Evolutionary conservation across 2,888 invertebrate genomes (phyloP).

Genomic region (Seira ritae): DNA sequence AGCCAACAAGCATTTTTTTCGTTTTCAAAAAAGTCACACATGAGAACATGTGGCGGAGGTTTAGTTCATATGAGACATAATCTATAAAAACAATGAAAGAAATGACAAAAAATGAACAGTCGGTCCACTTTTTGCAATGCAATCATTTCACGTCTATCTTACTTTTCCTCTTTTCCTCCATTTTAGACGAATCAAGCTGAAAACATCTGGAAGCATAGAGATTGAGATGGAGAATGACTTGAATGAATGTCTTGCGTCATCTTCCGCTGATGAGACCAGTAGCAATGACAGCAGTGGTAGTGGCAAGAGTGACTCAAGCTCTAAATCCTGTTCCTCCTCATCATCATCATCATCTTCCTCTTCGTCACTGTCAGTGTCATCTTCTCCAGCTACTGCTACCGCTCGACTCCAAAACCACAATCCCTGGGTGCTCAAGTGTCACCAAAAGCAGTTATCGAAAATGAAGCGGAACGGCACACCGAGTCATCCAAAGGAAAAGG

Average conservation of each 20-base stretch:
- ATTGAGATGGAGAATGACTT: slow-evolving; percentile 74
- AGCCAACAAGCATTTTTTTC: not conserved
- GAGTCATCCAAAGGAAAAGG: slow-evolving; percentile 65
- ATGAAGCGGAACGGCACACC: slow-evolving; percentile 72
- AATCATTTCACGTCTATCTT: not conserved
- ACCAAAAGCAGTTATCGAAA: slow-evolving; percentile 76
- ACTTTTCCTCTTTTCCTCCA: slow-evolving; percentile 33
- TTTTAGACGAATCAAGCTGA: slow-evolving; percentile 75
- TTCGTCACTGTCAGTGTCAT: slow-evolving; percentile 6
- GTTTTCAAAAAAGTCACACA: too few relatives aligned
- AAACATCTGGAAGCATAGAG: slow-evolving; percentile 75
- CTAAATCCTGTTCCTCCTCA: slow-evolving; percentile 16
- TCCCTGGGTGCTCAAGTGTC: slow-evolving; percentile 79
- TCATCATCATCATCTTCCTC: not conserved
- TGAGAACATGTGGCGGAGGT: too few relatives aligned
- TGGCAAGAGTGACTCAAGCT: slow-evolving; percentile 33
- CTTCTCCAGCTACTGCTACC: slow-evolving; percentile 4
- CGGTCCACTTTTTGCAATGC: not conserved
- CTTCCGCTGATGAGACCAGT: slow-evolving; percentile 45
- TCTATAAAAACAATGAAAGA: not conserved
- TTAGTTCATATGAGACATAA: not conserved
- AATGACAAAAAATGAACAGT: not conserved
- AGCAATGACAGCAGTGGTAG: slow-evolving; percentile 35
- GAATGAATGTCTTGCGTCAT: slow-evolving; percentile 63
- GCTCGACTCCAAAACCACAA: slow-evolving; percentile 74